Conservation (phyloP, 2,113 vertebrate species). For the Callopanchax toddi region DNA sequence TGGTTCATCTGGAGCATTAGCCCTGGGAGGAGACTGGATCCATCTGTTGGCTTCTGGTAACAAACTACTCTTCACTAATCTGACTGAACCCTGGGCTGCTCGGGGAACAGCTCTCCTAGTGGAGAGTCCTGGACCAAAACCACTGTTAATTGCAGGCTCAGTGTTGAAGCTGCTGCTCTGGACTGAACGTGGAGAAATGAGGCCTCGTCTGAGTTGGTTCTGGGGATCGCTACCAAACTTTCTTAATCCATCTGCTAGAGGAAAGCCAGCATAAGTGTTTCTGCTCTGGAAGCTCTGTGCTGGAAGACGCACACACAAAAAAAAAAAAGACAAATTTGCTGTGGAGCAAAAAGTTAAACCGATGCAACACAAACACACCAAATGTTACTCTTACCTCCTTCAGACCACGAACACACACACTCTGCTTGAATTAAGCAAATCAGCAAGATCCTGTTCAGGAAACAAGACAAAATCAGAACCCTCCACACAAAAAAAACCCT, state of each 20-base stretch:
- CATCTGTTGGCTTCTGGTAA: background rate
- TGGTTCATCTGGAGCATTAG: background rate
- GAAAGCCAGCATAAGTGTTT: conserved; percentile 1
- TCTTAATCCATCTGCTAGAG: background rate
- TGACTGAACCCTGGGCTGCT: background rate
- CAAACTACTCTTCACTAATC: background rate
- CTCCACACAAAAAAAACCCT: no score
- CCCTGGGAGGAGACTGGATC: background rate
- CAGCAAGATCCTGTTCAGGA: conserved; percentile 2
- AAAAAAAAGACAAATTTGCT: background rate
- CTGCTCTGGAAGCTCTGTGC: background rate
- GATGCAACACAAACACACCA: no score
- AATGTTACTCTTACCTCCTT: background rate
- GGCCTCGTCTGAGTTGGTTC: background rate
- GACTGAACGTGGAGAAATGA: background rate
- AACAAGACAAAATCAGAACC: background rate
- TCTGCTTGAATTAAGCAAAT: conserved; percentile 6
- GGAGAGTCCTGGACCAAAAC: background rate
- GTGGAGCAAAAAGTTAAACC: no score
- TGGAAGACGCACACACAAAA: no score
- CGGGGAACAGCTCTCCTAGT: background rate
- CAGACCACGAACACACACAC: background rate
- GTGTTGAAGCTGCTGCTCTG: conserved; percentile 1
- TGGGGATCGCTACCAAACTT: background rate
- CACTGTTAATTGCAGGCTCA: background rate